Conservation (phyloP, 2,797 vertebrate genomes). For the Adelosebastes latens region DNA sequence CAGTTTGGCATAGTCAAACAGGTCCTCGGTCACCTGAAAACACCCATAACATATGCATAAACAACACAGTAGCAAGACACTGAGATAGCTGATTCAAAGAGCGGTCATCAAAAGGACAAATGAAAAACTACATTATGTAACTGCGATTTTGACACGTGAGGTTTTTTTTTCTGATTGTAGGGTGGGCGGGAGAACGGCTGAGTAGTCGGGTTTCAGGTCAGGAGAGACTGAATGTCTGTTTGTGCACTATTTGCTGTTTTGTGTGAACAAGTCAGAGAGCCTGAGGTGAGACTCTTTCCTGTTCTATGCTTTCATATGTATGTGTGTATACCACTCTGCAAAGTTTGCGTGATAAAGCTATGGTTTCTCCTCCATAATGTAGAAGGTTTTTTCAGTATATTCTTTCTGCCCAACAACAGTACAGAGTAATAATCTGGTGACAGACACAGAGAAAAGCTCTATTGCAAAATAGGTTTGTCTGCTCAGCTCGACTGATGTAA, state of each 20-base stretch:
- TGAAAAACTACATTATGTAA: not conserved
- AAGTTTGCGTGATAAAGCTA: not conserved
- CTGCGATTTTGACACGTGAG: not conserved
- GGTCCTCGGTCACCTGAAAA: slow-evolving; percentile 87
- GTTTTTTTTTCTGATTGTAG: not conserved
- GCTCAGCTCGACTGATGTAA: not conserved
- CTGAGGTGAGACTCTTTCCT: not conserved
- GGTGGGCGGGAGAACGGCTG: not conserved
- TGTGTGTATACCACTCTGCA: not conserved
- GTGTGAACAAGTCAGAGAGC: not conserved
- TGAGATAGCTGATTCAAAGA: not conserved
- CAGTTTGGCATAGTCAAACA: slow-evolving; percentile 91
- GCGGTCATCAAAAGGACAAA: not conserved
- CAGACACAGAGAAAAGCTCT: not conserved
- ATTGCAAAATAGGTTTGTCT: not conserved
- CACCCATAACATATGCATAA: not conserved
- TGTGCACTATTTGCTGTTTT: not conserved
- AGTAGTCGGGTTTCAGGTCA: not conserved
- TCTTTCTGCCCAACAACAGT: not conserved
- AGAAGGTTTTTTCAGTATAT: not conserved
- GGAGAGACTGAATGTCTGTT: not conserved
- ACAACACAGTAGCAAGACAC: not conserved
- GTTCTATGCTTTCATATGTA: not conserved
- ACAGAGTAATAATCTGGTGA: not conserved
- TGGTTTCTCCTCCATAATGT: not conserved